Evolutionary conservation across 2,797 vertebrate species (phyloP).

Genomic region (Alauda arvensis): DNA sequence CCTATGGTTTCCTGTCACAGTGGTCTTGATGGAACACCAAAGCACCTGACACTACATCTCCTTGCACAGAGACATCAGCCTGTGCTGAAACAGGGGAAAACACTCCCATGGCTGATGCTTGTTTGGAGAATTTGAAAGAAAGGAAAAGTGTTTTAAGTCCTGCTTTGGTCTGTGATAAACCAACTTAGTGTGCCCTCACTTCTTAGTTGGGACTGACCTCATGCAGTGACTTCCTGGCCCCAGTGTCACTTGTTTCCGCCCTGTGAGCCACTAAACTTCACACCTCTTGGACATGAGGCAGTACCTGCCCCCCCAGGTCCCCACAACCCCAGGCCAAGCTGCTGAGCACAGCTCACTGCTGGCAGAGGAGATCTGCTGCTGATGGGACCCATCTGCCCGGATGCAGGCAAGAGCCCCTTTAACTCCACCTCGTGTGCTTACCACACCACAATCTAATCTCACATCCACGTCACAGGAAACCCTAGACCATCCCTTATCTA

Average conservation of each 20-base stretch:
- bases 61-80: not conserved
- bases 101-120: not conserved
- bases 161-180: not conserved
- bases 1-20: not conserved
- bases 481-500: slow-evolving; percentile 47
- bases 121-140: not conserved
- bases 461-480: slow-evolving; percentile 59
- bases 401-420: not conserved
- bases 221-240: not conserved
- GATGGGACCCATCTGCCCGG: slow-evolving; percentile 14
- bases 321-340: not conserved
- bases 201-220: not conserved
- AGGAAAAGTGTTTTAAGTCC: not conserved
- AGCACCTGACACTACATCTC: not conserved
- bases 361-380: not conserved
- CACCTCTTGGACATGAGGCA: not conserved
- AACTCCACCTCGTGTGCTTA: not conserved
- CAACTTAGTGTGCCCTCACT: not conserved
- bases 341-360: not conserved
- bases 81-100: not conserved
- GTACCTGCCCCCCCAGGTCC: not conserved
- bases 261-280: not conserved
- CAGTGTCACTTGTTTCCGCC: not conserved
- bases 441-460: slow-evolving; percentile 44
- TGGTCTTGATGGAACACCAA: not conserved